A percentile compares a stretch with the other conserved stretches of the same genome.
These are phyloP conservation scores for Caenorhabditis drosophilae DNA, from an alignment of 2,888 invertebrate species.

Conservation along the genomic window DNA sequence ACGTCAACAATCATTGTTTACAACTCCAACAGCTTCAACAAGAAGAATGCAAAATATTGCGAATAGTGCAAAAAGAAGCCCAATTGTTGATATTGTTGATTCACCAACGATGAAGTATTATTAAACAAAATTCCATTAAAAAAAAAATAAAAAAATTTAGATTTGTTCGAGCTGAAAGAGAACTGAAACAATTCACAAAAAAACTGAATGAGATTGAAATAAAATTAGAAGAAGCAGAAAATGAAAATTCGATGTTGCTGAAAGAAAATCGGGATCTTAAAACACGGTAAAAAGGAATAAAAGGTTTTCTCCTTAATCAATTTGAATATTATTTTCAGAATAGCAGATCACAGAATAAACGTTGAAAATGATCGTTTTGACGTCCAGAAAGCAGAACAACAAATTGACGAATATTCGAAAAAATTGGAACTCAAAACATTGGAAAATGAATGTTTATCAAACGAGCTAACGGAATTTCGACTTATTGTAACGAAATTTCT, in stretches of 20 bases:
- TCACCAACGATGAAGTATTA: not conserved
- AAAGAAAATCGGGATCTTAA: not conserved
- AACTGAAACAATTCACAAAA: not conserved
- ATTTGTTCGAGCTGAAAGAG: not conserved
- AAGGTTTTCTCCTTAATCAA: too few species aligned
- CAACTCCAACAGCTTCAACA: not conserved
- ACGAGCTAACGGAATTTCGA: too few species aligned
- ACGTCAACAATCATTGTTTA: not conserved
- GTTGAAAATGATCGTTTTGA: too few species aligned
- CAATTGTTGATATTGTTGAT: not conserved
- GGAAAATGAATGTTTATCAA: too few species aligned
- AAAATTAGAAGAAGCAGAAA: not conserved
- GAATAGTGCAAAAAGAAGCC: not conserved
- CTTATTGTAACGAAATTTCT: too few species aligned
- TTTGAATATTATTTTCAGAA: too few species aligned
- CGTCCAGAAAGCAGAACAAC: too few species aligned
- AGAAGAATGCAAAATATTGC: not conserved
- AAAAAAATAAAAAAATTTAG: too few species aligned
- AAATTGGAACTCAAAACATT: too few species aligned
- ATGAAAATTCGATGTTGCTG: not conserved
- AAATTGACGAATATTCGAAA: too few species aligned
- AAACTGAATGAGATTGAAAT: not conserved
- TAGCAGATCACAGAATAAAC: too few species aligned
- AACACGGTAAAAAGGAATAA: not conserved
- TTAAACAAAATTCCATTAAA: too few species aligned